These are phyloP conservation scores for Hipposideros armiger DNA, from an alignment of 2,113 vertebrate genomes.

Conservation along the genomic window DNA sequence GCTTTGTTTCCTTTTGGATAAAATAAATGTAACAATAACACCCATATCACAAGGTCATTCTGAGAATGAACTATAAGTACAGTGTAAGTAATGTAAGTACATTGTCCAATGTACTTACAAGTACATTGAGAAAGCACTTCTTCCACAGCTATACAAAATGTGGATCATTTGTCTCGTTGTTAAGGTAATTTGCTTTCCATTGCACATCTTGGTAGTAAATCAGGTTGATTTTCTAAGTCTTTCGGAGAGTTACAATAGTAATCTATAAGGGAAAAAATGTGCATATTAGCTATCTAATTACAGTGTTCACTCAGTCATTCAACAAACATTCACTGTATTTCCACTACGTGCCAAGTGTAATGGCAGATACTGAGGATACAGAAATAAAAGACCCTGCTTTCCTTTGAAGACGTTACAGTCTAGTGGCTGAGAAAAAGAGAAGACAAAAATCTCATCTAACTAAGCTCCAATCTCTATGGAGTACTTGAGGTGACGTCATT, in stretches of 20 bases:
- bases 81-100: neutral
- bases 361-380: neutral
- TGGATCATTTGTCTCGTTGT: constrained; percentile 6
- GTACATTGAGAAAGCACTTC: neutral
- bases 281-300: neutral
- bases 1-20: constrained; percentile 1
- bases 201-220: neutral
- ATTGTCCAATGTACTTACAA: neutral
- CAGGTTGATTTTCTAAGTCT: neutral
- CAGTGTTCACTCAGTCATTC: neutral
- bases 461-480: neutral
- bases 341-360: neutral
- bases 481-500: neutral
- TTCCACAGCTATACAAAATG: neutral
- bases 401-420: neutral
- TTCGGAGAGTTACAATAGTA: neutral
- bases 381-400: neutral
- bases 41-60: neutral
- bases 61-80: neutral
- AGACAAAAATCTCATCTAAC: neutral
- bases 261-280: neutral
- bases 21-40: constrained; percentile 38
- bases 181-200: constrained; percentile 1
- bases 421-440: neutral
- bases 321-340: constrained; percentile 18